Base-by-base conservation (phyloP, 2,797 vertebrate species). In the Rhinella marina region DNA sequence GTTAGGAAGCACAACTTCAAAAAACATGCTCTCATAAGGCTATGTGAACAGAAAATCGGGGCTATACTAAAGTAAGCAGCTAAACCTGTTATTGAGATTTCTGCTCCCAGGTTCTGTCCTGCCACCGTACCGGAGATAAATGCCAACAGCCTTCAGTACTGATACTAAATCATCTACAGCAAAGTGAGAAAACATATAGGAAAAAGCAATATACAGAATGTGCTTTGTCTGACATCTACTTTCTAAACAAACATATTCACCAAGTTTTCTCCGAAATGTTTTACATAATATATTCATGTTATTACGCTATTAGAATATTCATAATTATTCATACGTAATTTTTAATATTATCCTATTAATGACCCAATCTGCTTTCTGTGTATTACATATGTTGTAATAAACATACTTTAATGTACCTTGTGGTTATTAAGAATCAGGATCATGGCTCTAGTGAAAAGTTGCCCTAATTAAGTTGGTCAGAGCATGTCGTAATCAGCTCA, bases 401-500 rank as follows among this genome's bases (percentile, higher is more conserved):
- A 77, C 61, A 14, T 14, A 61, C 88, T 92, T 93, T 92, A 91
- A 93, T 92, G 92, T 91, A 82, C 80, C 82, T 87, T 82, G 92
- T 89, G 87, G 91, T 91, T 81, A 90, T 92, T 91, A 92, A 92
- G 81, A 91, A 90, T 91, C 90, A 90, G 90, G 89, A 90, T 91
- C 90, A 90, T 91, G 89, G 88, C 48, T 86, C 86, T 88, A 88
- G 91, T 91, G 92, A 91, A 93, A 89, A 77, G 92, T 90, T 90
- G 78, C 91, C 89, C 91, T 92, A 90, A 90, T 92, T 90, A 92
- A 92, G 91, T 92, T 91, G 91, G 90, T 93, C 90, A 89, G 92
- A 92, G 93, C 90, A 91, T 86, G 89, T 90, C 91, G 90, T 90
- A 92, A 91, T 92, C 89, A 91, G 93, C 92, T 92, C 90, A 91